Evolutionary conservation across 2,888 invertebrate species (phyloP).

Genomic region (Diarsia rubi): DNA sequence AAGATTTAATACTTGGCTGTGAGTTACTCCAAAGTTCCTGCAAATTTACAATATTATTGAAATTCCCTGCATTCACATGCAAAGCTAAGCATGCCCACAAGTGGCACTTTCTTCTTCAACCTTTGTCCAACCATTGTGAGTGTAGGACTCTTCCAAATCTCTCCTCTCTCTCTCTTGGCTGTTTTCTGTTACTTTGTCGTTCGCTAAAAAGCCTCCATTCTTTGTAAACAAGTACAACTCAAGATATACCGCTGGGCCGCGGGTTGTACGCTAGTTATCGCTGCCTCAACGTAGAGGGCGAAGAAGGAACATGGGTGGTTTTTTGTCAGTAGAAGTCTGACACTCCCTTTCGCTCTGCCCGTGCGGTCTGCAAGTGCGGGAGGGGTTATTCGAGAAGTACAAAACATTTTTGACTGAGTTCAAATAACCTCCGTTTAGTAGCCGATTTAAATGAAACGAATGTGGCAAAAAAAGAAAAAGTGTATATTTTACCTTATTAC

Average conservation of each 20-base stretch:
- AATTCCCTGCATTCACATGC: not conserved
- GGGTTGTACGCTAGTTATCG: too few relatives aligned
- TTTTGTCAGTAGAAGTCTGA: too few relatives aligned
- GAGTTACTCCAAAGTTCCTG: not conserved
- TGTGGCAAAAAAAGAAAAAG: not conserved
- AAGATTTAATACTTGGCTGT: not conserved
- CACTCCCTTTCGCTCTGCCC: too few relatives aligned
- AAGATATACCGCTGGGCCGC: slow-evolving; percentile 1
- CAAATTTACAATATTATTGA: not conserved
- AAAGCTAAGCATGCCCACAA: not conserved
- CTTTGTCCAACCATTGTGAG: not conserved
- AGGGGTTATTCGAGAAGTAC: too few relatives aligned
- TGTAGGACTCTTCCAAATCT: not conserved
- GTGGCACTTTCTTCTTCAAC: not conserved
- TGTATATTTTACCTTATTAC: not conserved
- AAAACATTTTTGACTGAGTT: not conserved
- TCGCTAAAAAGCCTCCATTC: not conserved
- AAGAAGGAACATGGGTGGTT: too few relatives aligned
- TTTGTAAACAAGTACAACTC: slow-evolving; percentile 13
- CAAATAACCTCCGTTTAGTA: not conserved
- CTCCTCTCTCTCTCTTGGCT: not conserved
- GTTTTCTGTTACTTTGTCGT: not conserved
- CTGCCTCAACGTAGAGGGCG: too few relatives aligned
- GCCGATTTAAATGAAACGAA: not conserved
- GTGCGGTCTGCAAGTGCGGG: too few relatives aligned